Base-by-base conservation (phyloP, 2,888 invertebrate species). In the Pammene aurita region DNA sequence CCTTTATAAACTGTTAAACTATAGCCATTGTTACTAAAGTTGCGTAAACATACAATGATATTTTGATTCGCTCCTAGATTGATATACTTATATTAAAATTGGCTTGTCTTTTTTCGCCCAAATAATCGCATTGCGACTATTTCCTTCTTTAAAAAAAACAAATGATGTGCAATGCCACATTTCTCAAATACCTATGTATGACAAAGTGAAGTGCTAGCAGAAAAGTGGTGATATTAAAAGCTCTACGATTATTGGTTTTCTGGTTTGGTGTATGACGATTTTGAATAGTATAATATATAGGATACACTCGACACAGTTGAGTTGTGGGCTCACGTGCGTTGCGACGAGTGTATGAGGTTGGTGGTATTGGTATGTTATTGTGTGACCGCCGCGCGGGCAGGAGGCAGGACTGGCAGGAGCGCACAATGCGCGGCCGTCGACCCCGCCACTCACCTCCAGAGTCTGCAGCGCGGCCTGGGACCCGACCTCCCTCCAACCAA, bases 391-490 rank as follows among this genome's bases (percentile, higher is more conserved):
- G 68, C 69, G 65, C 68, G 70, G 69, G 71, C 72, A 70, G 64
- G 44, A 66, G 76, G 76, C 75, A 77, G 73, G 78, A 76, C 84
- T 82, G 62, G 48, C 38, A 61, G 58, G 44, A 46, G 38, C 35
- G 50, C 62, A 91, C 89, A 89, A 89, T 87, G 87, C 84, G 70
- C 78, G 76, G 89, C 82, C 88, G 82, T 81, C 81, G 89, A 90
- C 80, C 81, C 71, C 70, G 34, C 52, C 81, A 81, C 80, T 83
- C 80, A 76, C 68, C 70, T 75, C 73, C 75, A 75, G 61, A 44
- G 26, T n/a, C 41, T 54, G 44, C 46, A 13, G 44, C 54, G 66
- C 57, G 26, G 42, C 67, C 67, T 42, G 66, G 56, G 50, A 10
- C 48, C 16, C 62, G 62, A 42, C 52, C 62, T 62, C 18, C 18